Evolutionary conservation across 2,113 vertebrate species (phyloP).

Genomic region (Epinephelus fuscoguttatus): DNA sequence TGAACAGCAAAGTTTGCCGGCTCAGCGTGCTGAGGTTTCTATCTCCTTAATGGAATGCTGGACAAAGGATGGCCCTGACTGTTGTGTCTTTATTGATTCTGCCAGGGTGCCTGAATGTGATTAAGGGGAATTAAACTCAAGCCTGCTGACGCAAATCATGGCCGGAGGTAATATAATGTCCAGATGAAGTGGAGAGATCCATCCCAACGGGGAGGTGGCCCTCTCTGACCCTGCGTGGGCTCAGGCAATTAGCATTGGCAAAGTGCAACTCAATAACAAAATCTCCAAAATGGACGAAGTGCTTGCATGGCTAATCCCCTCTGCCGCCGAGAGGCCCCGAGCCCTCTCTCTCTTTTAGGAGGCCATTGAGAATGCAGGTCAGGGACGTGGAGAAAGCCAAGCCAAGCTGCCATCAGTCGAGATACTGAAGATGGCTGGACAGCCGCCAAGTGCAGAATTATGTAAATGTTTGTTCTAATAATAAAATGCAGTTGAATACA

Average conservation of each 20-base stretch:
- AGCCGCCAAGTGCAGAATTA: conserved; percentile 77
- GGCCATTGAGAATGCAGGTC: conserved; percentile 74
- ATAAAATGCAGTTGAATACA: conserved; percentile 77
- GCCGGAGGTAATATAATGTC: conserved; percentile 77
- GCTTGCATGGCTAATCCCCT: conserved; percentile 70
- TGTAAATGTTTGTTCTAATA: conserved; percentile 82
- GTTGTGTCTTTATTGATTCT: conserved; percentile 75
- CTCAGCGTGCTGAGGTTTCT: neutral
- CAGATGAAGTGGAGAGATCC: conserved; percentile 74
- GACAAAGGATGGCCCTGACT: conserved; percentile 59
- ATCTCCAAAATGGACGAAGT: conserved; percentile 76
- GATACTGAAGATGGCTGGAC: conserved; percentile 76
- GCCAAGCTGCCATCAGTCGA: conserved; percentile 72
- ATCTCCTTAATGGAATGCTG: conserved; percentile 53
- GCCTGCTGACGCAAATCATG: conserved; percentile 73
- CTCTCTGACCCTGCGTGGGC: conserved; percentile 71
- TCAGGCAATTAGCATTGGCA: conserved; percentile 77
- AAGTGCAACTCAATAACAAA: conserved; percentile 81
- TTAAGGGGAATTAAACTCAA: conserved; percentile 77
- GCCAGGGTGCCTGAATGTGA: conserved; percentile 68
- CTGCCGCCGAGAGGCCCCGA: conserved; percentile 28
- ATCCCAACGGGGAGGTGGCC: conserved; percentile 61
- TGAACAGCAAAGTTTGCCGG: conserved; percentile 17
- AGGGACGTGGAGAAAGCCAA: conserved; percentile 63
- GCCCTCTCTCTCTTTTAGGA: conserved; percentile 35